phyloP scores from a whole-genome alignment of 2,113 vertebrate species.

The Sclerurus mexicanus region DNA sequence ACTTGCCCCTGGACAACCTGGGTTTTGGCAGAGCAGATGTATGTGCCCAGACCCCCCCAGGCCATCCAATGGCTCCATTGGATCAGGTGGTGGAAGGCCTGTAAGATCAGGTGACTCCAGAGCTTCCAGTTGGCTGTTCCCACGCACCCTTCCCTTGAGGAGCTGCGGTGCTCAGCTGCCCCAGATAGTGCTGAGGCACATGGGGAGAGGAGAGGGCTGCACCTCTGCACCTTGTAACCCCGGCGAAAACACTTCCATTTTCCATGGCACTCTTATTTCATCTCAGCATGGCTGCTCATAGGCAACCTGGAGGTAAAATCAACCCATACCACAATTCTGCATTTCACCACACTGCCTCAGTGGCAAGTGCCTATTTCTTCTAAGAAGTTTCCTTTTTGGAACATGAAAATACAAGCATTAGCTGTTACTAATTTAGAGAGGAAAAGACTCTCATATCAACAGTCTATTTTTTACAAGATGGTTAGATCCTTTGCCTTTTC shows the following conservation, averaged over 20 bases:
- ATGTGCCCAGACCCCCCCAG: neutral
- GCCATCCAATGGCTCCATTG: neutral
- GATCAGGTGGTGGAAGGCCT: neutral
- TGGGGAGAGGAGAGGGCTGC: neutral
- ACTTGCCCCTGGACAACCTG: neutral
- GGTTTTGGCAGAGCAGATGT: neutral
- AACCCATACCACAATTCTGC: neutral
- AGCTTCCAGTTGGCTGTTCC: neutral
- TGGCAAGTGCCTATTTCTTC: neutral
- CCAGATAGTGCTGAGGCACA: neutral
- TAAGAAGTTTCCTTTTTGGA: neutral
- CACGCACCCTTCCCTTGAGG: fast-evolving
- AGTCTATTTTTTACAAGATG: neutral
- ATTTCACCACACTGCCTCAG: neutral
- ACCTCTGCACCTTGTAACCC: neutral
- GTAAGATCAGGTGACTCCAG: neutral
- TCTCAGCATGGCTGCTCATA: neutral
- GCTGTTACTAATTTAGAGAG: neutral
- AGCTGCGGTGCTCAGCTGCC: neutral
- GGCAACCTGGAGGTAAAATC: neutral
- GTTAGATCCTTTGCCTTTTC: neutral
- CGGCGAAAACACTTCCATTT: neutral
- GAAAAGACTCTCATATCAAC: neutral
- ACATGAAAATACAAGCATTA: neutral
- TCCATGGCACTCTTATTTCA: neutral